Conservation (phyloP, 1,140 invertebrate genomes). For the Papilio xuthus region DNA sequence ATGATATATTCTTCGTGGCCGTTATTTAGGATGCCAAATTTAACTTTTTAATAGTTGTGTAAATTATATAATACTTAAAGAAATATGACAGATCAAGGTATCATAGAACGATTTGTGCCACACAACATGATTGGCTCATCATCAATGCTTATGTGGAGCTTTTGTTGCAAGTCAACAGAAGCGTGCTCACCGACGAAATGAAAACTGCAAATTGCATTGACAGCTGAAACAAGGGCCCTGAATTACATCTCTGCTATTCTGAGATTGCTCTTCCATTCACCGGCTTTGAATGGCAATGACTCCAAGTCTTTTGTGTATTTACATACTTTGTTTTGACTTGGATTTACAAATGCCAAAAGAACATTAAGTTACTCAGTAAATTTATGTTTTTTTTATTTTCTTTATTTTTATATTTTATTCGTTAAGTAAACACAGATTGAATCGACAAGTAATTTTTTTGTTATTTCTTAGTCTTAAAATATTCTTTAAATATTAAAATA, state of each 20-base stretch:
- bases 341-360: neutral
- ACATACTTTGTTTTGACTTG: neutral
- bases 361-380: neutral
- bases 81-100: no score
- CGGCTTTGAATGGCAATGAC: neutral
- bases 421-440: no score
- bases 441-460: no score
- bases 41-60: no score
- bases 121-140: neutral
- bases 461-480: no score
- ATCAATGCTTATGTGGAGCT: neutral
- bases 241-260: neutral
- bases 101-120: neutral
- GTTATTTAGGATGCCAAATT: no score
- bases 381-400: no score
- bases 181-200: neutral
- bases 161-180: neutral
- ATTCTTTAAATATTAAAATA: no score
- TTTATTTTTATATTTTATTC: no score
- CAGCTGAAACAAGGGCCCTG: slow-evolving; percentile 4
- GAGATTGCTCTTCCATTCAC: slow-evolving; percentile 16
- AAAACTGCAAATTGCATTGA: slow-evolving; percentile 24
- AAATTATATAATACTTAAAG: no score
- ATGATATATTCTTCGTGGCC: no score
- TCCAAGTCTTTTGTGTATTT: neutral